Evolutionary conservation across 2,888 invertebrate genomes (phyloP), one percentile per base, ranked within the genome.

Genomic region (Heliothis peltigera): DNA sequence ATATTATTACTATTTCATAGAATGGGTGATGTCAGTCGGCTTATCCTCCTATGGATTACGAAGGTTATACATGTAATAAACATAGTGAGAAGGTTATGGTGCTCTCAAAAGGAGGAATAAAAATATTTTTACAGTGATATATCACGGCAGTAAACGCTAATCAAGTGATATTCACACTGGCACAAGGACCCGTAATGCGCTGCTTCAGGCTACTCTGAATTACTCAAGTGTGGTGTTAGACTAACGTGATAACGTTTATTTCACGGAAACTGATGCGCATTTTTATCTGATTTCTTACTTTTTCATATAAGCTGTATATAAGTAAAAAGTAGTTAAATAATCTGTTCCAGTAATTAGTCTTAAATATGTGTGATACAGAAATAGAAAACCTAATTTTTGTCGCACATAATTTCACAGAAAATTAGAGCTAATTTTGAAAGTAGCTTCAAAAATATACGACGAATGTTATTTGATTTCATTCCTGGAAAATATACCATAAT

Each of bases 151-250:
- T 44, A 52, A 59, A 48, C 42, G 19, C 44, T 57, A 56, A 60
- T 52, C 66, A 44, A 53, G 48, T 53, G 19, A 53, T 66, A 66
- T 71, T 72, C 67, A 61, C 43, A 42, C 42, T 28, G 18, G 32
- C n/a, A 21, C 39, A 57, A 44, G 25, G 39, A 64, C 22, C 12
- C 39, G 18, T 71, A 51, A 59, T 55, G 63, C 12, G 12, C 25
- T 39, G 12, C 12, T 21, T 25, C n/a, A 17, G 15, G 18, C 8
- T 19, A 46, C 44, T 43, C 0, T 44, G 8, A 25, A 17, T n/a
- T 6, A 17, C 42, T n/a, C 3, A 18, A 18, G 12, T 10, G 18
- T 5, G n/a, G 6, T 8, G 4, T n/a, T n/a, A 39, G 4, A 1
- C 12, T 12, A 32, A 12, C 32, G 32, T 32, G 10, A 32, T 32